Base-by-base conservation (phyloP, 2,888 invertebrate species). In the Elysia crispata region DNA sequence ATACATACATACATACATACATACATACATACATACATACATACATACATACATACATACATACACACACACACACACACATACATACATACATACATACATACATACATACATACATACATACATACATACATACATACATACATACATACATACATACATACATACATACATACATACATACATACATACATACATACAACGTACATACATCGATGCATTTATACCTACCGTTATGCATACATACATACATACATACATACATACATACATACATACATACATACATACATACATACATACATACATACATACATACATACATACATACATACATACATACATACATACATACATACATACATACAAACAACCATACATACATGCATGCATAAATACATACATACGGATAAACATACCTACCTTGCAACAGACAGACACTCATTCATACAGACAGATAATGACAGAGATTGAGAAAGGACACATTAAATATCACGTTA, bases 241-340 rank as follows among this genome's bases (percentile, higher is more conserved):
- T 64, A 64, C 25, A 64, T 64, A 64, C 25, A 64, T 64, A 64
- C 25, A 64, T 64, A 64, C 25, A 64, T 64, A 64, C 25, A 64
- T 64, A 64, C 25, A 64, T 64, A 64, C 25, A 64, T 64, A 64
- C 25, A 64, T 64, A 64, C 25, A 64, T 64, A 64, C 25, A 64
- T 64, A 64, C 25, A 64, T 64, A 23, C 25, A 64, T 64, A 23
- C 25, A 64, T 64, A 64, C 25, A 64, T 64, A 64, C 54, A 54
- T 54, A 54, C 54, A 54, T 54, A 54, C 54, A 54, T 54, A 54
- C 54, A 54, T 54, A 54, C 54, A 54, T 54, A 54, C 54, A 54
- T 54, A 54, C 54, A 54, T 54, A 54, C 54, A 54, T n/a, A 23
- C 64, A 64, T 64, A 64, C 25, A 64, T 64, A 23, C 25, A n/a